These are phyloP conservation scores for Trematomus loennbergii DNA, from an alignment of 2,113 vertebrate genomes.

Conservation along the genomic window DNA sequence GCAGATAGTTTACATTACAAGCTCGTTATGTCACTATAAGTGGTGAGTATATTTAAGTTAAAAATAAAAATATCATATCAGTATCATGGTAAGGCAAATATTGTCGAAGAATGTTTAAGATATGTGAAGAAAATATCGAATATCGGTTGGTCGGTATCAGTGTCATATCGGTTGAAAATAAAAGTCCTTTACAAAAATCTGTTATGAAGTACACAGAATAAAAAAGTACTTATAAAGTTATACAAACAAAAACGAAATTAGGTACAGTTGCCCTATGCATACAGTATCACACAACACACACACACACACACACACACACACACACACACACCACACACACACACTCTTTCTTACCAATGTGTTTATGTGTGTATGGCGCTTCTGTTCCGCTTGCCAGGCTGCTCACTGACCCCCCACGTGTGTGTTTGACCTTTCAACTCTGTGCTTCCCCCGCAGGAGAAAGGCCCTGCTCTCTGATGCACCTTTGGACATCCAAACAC, in stretches of 20 bases:
- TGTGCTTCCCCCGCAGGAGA: conserved; percentile 83
- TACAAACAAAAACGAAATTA: no score
- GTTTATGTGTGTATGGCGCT: conserved; percentile 51
- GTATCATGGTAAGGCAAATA: not conserved
- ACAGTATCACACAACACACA: not conserved
- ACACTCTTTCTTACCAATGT: conserved; percentile 51
- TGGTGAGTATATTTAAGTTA: no score
- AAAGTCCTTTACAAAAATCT: no score
- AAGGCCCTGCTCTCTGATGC: conserved; percentile 46
- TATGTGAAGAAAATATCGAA: not conserved
- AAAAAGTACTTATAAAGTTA: not conserved
- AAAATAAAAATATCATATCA: not conserved
- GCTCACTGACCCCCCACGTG: conserved; percentile 84
- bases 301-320: not conserved
- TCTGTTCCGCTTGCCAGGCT: conserved; percentile 87
- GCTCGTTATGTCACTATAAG: no score
- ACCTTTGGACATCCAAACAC: conserved; percentile 54
- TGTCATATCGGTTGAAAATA: not conserved
- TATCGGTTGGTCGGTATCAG: no score
- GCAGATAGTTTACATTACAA: no score
- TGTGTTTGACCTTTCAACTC: conserved; percentile 89
- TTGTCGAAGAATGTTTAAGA: not conserved
- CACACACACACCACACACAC: conserved; percentile 34
- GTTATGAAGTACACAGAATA: no score
- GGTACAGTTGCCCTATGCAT: no score